Base-by-base conservation (phyloP, 2,113 vertebrate genomes). In the Corapipo altera region DNA sequence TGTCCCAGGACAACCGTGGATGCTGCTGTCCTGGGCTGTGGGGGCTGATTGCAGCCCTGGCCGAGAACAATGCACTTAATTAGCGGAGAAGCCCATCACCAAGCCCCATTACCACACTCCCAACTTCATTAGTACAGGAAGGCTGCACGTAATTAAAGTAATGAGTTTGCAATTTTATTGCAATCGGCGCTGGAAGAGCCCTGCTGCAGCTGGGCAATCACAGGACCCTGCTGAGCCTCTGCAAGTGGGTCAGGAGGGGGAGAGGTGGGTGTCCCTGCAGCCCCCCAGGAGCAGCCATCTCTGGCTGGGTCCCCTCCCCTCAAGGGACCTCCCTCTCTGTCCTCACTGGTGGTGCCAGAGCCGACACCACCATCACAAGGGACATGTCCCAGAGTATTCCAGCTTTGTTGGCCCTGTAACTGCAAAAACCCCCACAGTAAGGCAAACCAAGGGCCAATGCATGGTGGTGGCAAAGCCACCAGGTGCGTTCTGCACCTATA, bases 101-200 rank as follows among this genome's bases (percentile, higher is more conserved):
- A 76, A 93, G 91, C 89, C 93, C 94, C 94, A 94, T 97, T 95
- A 96, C 85, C 94, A 89, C 83, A 75, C 52, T 97, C 94, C 75
- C 87, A 96, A 95, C 92, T 97, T 97, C 97, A 97, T 97, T 97
- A 97, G 89, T 94, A 58, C 94, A 95, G 94, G 95, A 94, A 95
- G 92, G 88, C 92, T 93, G 95, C 85, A 91, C 41, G 0, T 95
- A 97, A 97, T 97, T 96, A 97, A 95, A 97, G 95, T 97, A 97
- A 97, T 85, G 96, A 97, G 91, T 71, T 90, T 93, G 93, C 41
- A 19, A 72, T 97, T 97, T 96, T 89, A 75, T 72, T 95, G 89
- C 95, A 94, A 88, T 95, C 12, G 13, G 93, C 30, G 54, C 91
- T 92, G 88, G 94, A 95, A 83, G 73, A 92, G 91, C 51, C 65